A percentile compares a stretch with the other conserved stretches of the same genome.
phyloP scores from a whole-genome alignment of 1,140 invertebrate genomes.

The Acromyrmex echinatior region DNA sequence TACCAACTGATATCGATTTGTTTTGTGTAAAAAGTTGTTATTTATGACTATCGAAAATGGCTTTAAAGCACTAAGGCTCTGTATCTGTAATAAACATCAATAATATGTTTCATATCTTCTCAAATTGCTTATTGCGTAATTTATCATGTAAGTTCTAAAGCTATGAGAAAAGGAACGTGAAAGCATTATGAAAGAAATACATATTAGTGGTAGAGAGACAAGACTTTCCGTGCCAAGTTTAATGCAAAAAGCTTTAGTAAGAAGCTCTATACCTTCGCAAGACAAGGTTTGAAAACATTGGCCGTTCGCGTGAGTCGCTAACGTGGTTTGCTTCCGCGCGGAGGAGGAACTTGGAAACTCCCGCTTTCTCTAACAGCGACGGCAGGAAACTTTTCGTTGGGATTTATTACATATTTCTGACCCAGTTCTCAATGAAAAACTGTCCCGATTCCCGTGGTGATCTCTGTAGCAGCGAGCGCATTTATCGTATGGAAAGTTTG shows the following conservation, averaged over 20 bases:
- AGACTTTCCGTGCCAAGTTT: slow-evolving; percentile 52
- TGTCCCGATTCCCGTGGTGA: slow-evolving; percentile 58
- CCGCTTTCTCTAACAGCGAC: slow-evolving; percentile 24
- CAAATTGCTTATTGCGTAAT: neutral
- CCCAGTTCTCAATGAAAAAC: slow-evolving; percentile 58
- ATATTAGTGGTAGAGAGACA: slow-evolving; percentile 27
- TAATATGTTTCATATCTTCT: neutral
- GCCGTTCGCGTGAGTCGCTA: slow-evolving; percentile 54
- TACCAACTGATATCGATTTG: neutral
- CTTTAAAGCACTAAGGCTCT: neutral
- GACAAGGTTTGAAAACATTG: slow-evolving; percentile 52
- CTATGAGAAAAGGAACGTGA: neutral
- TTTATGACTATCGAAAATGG: neutral
- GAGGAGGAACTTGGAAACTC: slow-evolving; percentile 47
- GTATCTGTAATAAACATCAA: slow-evolving; percentile 8
- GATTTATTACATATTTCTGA: slow-evolving; percentile 70
- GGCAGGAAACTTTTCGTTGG: slow-evolving; percentile 26
- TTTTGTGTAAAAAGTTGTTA: neutral
- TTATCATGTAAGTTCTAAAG: slow-evolving; percentile 9
- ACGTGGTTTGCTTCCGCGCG: slow-evolving; percentile 1
- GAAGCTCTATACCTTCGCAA: neutral
- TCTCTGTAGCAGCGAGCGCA: neutral
- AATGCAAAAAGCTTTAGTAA: slow-evolving; percentile 41
- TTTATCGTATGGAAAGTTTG: slow-evolving; percentile 31
- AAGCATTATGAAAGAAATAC: neutral